These are phyloP conservation scores for Drosophila baimaii DNA, from an alignment of 1,140 invertebrate genomes.

Conservation along the genomic window DNA sequence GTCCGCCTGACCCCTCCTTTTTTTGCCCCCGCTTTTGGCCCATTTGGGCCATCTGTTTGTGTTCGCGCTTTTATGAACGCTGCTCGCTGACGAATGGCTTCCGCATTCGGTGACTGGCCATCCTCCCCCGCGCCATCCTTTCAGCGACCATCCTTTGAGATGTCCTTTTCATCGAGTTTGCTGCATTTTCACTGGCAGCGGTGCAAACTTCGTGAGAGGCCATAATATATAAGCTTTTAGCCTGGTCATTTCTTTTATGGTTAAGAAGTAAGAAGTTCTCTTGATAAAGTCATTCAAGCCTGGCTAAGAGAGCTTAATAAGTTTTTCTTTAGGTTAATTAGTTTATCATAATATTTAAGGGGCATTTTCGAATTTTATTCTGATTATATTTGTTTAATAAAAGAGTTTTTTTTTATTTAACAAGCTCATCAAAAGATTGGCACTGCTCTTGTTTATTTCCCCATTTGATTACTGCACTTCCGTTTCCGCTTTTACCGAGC, in stretches of 20 bases:
- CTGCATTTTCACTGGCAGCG: slow-evolving; percentile 39
- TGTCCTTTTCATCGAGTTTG: slow-evolving; percentile 46
- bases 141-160: slow-evolving; percentile 17
- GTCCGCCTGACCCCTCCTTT: not conserved
- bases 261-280: slow-evolving; percentile 22
- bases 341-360: not conserved
- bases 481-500: slow-evolving; percentile 6
- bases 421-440: not conserved
- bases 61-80: slow-evolving; percentile 62
- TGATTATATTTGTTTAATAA: not conserved
- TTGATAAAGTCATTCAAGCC: slow-evolving; percentile 10
- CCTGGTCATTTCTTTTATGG: slow-evolving; percentile 35
- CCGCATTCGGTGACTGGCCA: slow-evolving; percentile 48
- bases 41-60: slow-evolving; percentile 62
- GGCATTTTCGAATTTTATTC: not conserved
- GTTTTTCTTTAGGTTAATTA: slow-evolving; percentile 1
- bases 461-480: slow-evolving; percentile 15
- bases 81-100: slow-evolving; percentile 74
- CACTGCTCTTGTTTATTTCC: not conserved
- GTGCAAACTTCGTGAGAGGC: slow-evolving; percentile 43
- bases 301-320: not conserved
- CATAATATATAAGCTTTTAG: slow-evolving; percentile 51
- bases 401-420: not conserved
- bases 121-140: slow-evolving; percentile 21
- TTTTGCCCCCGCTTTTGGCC: not conserved